A percentile compares a stretch with the other conserved stretches of the same genome.
Conservation (phyloP, 2,888 invertebrate species). For the Epirrhoe alternata region DNA sequence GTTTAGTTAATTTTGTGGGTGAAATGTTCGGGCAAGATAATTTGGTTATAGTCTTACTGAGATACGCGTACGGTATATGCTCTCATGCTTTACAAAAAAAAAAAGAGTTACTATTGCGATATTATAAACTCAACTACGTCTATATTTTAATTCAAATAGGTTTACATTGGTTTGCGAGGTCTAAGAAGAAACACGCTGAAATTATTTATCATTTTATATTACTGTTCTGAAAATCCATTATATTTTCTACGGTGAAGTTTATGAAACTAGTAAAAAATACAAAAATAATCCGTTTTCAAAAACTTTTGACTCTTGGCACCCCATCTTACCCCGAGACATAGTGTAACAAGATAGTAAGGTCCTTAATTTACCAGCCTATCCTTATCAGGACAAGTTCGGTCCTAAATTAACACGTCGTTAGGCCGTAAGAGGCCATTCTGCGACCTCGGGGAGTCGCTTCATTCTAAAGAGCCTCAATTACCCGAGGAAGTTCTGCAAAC, state of each 20-base stretch:
- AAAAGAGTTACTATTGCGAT: too few species aligned
- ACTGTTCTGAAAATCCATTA: too few species aligned
- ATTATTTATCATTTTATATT: too few species aligned
- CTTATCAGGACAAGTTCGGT: constrained; percentile 52
- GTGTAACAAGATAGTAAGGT: constrained; percentile 2
- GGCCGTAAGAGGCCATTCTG: constrained; percentile 51
- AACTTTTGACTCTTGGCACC: background rate
- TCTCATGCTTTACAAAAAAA: too few species aligned
- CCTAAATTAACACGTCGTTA: constrained; percentile 62
- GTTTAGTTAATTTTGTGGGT: constrained; percentile 16
- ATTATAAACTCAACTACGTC: too few species aligned
- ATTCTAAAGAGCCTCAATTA: constrained; percentile 28
- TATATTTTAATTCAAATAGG: too few species aligned
- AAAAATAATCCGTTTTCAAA: too few species aligned
- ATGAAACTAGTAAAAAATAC: too few species aligned
- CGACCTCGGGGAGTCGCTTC: constrained; percentile 37
- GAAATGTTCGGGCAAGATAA: constrained; percentile 5
- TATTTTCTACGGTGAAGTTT: too few species aligned
- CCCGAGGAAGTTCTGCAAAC: constrained; percentile 19
- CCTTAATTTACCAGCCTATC: constrained; percentile 33
- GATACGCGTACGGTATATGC: too few species aligned
- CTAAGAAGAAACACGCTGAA: too few species aligned
- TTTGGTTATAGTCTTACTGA: constrained; percentile 4
- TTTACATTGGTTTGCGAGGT: too few species aligned
- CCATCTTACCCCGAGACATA: background rate